A percentile compares a stretch with the other conserved stretches of the same genome.
phyloP scores from a whole-genome alignment of 2,888 invertebrate species.

The Dasysyrphus tricinctus region DNA sequence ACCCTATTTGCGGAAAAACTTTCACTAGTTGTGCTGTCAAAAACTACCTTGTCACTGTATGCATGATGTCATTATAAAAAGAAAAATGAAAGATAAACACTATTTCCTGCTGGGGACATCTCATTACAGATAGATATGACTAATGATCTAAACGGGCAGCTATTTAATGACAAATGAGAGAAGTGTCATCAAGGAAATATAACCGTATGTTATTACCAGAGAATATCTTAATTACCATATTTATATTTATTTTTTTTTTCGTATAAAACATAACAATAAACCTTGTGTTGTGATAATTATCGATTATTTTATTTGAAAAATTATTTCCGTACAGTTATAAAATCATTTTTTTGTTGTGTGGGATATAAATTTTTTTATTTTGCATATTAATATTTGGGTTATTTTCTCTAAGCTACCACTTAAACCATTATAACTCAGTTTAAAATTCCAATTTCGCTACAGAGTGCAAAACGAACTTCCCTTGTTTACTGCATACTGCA shows the following conservation, averaged over 20 bases:
- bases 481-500: no score
- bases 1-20: slow-evolving; percentile 26
- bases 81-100: slow-evolving; percentile 30
- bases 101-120: slow-evolving; percentile 33
- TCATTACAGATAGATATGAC: slow-evolving; percentile 39
- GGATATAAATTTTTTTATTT: background rate
- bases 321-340: slow-evolving; percentile 24
- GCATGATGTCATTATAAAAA: slow-evolving; percentile 33
- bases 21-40: slow-evolving; percentile 4
- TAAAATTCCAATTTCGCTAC: no score
- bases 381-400: background rate
- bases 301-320: slow-evolving; percentile 24
- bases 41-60: slow-evolving; percentile 11
- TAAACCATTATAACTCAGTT: no score
- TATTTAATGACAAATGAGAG: slow-evolving; percentile 39
- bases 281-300: background rate
- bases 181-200: slow-evolving; percentile 41
- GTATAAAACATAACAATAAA: slow-evolving; percentile 16
- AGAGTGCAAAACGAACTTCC: no score
- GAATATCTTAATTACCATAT: slow-evolving; percentile 39
- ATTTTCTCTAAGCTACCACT: background rate
- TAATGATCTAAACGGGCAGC: slow-evolving; percentile 36
- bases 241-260: background rate
- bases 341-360: background rate
- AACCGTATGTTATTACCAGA: slow-evolving; percentile 31